phyloP scores from a whole-genome alignment of 2,113 vertebrate genomes.

The Zingel zingel region DNA sequence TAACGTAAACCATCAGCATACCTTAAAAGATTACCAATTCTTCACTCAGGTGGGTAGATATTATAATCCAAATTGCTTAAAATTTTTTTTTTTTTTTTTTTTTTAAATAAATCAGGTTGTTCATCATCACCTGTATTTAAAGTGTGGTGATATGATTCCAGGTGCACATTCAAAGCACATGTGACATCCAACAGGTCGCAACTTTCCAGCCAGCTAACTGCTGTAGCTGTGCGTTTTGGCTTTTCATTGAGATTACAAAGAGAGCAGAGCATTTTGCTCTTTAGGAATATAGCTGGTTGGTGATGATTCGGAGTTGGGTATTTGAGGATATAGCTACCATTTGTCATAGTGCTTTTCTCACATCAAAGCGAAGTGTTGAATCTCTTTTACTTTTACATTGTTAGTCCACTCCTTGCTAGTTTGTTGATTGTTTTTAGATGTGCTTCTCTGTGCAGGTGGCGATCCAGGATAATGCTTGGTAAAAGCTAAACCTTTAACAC shows the following conservation, averaged over 20 bases:
- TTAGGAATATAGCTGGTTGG: not conserved
- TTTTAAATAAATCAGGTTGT: not conserved
- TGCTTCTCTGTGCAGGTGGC: not conserved
- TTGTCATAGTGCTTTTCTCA: not conserved
- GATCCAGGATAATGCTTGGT: not conserved
- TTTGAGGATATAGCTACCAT: not conserved
- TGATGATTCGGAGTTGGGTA: not conserved
- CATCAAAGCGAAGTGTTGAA: not conserved
- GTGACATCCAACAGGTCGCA: slow-evolving; percentile 41
- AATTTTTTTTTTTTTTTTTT: not conserved
- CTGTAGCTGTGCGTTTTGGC: slow-evolving; percentile 27
- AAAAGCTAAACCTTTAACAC: not conserved
- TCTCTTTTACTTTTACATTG: not conserved
- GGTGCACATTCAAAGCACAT: slow-evolving; percentile 49
- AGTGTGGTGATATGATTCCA: slow-evolving; percentile 37
- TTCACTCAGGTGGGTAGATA: not conserved
- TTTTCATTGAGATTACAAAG: slow-evolving; percentile 46
- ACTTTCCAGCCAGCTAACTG: slow-evolving; percentile 49
- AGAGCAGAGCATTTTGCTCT: not conserved
- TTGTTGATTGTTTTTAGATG: not conserved
- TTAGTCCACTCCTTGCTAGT: not conserved
- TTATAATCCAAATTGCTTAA: not conserved
- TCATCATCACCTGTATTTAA: not conserved
- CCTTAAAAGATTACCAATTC: not conserved
- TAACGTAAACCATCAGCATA: not conserved